Percentiles rank a stretch among this genome's conserved stretches.
Evolutionary conservation across 2,113 vertebrate species (phyloP).

Genomic region (Corythaeola cristata): DNA sequence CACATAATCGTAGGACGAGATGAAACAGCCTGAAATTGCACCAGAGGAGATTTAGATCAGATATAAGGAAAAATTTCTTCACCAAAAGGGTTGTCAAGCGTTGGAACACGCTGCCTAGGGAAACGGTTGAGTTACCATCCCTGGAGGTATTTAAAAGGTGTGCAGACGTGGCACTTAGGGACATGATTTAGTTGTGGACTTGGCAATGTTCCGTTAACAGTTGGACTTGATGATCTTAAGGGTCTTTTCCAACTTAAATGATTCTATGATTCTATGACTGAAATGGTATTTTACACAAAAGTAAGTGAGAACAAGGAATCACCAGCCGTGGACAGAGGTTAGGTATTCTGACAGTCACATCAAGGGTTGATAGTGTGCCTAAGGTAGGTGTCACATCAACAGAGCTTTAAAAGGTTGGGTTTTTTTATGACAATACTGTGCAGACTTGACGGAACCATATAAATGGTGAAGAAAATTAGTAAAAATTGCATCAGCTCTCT

Average conservation of each 20-base stretch:
- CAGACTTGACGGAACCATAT: background rate
- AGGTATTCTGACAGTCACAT: background rate
- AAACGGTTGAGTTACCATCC: background rate
- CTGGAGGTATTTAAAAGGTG: background rate
- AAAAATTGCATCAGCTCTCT: background rate
- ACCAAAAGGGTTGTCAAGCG: accelerated
- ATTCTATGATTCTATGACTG: background rate
- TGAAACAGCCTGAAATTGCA: accelerated
- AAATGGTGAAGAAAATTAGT: background rate
- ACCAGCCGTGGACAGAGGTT: background rate
- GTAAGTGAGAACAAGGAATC: background rate
- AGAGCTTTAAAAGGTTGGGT: background rate
- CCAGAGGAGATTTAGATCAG: background rate
- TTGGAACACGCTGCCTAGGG: background rate
- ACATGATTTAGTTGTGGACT: background rate
- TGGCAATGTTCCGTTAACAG: background rate
- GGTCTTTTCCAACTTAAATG: background rate
- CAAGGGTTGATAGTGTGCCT: background rate
- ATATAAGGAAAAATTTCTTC: background rate
- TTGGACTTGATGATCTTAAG: background rate
- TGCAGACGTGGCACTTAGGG: background rate
- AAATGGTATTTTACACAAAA: background rate
- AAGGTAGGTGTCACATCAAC: background rate
- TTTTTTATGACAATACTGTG: background rate
- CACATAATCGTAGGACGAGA: accelerated